Conservation (phyloP, 2,113 vertebrate genomes). For the Chionodraco myersi region DNA sequence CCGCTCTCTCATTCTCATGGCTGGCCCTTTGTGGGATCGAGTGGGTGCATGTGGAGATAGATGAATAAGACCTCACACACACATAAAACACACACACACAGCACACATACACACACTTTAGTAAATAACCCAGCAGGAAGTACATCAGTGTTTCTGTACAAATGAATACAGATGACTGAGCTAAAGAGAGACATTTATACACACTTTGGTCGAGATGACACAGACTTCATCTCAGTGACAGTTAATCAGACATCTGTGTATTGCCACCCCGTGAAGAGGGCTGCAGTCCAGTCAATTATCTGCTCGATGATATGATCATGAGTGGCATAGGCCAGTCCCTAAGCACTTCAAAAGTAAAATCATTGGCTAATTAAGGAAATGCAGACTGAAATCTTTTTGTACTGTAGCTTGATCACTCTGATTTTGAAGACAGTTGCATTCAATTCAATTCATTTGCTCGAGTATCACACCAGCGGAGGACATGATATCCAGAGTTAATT, state of each 20-base stretch:
- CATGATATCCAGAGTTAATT: slow-evolving; percentile 31
- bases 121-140: slow-evolving; percentile 81
- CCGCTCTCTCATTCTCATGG: slow-evolving; percentile 72
- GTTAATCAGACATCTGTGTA: slow-evolving; percentile 79
- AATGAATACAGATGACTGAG: slow-evolving; percentile 63
- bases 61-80: slow-evolving; percentile 77
- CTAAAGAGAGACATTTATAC: slow-evolving; percentile 64
- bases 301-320: slow-evolving; percentile 66
- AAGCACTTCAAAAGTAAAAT: slow-evolving; percentile 68
- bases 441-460: slow-evolving; percentile 8
- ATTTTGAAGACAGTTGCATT: slow-evolving; percentile 40
- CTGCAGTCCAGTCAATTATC: slow-evolving; percentile 76
- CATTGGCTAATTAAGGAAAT: slow-evolving; percentile 66
- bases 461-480: slow-evolving; percentile 27
- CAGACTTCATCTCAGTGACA: slow-evolving; percentile 60
- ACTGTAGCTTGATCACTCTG: slow-evolving; percentile 48
- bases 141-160: slow-evolving; percentile 76
- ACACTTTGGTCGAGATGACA: slow-evolving; percentile 74
- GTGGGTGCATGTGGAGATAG: slow-evolving; percentile 82
- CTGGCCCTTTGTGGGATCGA: slow-evolving; percentile 77
- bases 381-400: slow-evolving; percentile 54
- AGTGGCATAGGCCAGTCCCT: slow-evolving; percentile 71
- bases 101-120: slow-evolving; percentile 61
- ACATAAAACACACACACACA: slow-evolving; percentile 51
- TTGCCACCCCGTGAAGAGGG: slow-evolving; percentile 69